Base-by-base conservation (phyloP, 92 coral and sea anemone species). In the Porites cylindrica region DNA sequence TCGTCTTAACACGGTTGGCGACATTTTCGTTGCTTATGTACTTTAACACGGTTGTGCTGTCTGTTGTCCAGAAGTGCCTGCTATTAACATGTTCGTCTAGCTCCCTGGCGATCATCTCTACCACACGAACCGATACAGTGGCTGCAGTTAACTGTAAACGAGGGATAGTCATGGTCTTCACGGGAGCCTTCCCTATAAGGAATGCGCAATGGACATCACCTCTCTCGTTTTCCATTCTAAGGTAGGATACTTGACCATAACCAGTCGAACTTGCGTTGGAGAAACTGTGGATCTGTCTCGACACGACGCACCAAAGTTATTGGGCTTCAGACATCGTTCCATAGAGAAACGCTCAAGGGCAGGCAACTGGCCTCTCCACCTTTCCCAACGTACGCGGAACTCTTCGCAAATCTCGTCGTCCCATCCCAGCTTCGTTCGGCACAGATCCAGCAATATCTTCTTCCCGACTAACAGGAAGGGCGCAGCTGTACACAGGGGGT, bases 21-120 rank as follows among this genome's bases (percentile, higher is more conserved):
- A 89, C 93, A 29, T 82, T 70, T 50, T 89, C 89, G 77, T 88
- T 91, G 64, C 73, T 71, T 43, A 92, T 92, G 90, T 92, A 92
- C 60, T 85, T 74, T 18, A 92, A 20, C 24, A 89, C 93, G 20
- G 85, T 61, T 21, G 82, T 26, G 19, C 90, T 82, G 78, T 92
- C 91, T n/a, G n/a, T n/a, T 10, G 93, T 81, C 78, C 80, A 82
- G 75, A 17, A 92, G 56, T 77, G 64, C 26, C 54, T 19, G 23
- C 82, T 72, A 60, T 60, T 78, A 24, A 73, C 77, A 77, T 43
- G 65, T n/a, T 38, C 53, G 73, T 79, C 84, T 18, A 88, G 70
- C 53, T 88, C 92, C 70, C 73, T 71, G 6, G 50, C 52, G 52
- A 83, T 62, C 83, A 88, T 83, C 12, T 74, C 54, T 13, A 80